phyloP scores from a whole-genome alignment of 2,888 invertebrate genomes.

The Bombylius major region DNA sequence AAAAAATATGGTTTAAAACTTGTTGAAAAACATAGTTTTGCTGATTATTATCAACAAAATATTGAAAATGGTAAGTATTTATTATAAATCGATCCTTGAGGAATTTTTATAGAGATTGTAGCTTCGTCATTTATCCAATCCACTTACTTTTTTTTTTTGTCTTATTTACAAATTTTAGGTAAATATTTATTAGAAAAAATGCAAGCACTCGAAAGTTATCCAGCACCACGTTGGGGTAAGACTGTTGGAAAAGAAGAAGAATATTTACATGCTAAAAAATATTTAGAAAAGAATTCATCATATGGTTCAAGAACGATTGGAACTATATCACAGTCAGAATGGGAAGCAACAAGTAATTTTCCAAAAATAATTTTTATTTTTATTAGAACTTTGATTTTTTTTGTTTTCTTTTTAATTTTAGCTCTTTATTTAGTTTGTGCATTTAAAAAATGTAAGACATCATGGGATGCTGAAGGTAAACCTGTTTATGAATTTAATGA shows the following conservation, averaged over 20 bases:
- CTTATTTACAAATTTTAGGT: constrained; percentile 15
- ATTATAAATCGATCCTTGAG: neutral
- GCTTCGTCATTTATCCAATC: too few relatives aligned
- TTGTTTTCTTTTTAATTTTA: constrained; percentile 37
- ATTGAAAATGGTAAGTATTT: constrained; percentile 20
- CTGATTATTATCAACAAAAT: constrained; percentile 51
- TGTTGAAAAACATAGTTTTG: constrained; percentile 58
- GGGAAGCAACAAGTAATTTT: constrained; percentile 77
- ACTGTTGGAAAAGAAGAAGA: constrained; percentile 49
- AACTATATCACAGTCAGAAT: constrained; percentile 77
- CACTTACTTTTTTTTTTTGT: too few relatives aligned
- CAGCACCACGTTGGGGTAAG: constrained; percentile 41
- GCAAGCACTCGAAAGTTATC: constrained; percentile 67
- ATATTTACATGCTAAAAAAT: constrained; percentile 59
- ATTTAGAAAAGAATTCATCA: constrained; percentile 32
- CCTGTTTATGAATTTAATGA: constrained; percentile 40
- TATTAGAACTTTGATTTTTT: constrained; percentile 5
- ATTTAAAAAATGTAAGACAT: constrained; percentile 62
- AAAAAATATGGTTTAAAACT: constrained; percentile 58
- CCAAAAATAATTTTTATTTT: constrained; percentile 1
- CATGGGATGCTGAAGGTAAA: constrained; percentile 51
- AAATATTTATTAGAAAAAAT: constrained; percentile 56
- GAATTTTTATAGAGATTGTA: too few relatives aligned
- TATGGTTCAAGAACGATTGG: constrained; percentile 43
- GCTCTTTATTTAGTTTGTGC: constrained; percentile 73